phyloP scores from a whole-genome alignment of 2,888 invertebrate species.

The Ryuthela nishihirai region DNA sequence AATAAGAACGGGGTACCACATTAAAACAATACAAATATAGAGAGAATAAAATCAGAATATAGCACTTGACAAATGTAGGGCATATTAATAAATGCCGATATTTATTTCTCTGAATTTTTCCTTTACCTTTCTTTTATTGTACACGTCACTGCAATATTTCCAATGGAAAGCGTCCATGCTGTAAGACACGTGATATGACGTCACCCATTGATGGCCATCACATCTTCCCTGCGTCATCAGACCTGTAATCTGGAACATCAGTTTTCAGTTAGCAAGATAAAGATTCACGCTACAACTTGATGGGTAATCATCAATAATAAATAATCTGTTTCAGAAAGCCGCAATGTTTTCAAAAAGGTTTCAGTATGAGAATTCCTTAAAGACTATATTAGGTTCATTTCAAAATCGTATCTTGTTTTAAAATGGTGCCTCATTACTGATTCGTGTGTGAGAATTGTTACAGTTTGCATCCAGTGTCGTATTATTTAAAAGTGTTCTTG shows the following conservation, averaged over 20 bases:
- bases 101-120: background rate
- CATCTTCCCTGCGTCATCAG: slow-evolving; percentile 56
- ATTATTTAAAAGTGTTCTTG: too few relatives aligned
- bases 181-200: slow-evolving; percentile 54
- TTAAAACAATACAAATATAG: background rate
- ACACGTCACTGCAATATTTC: slow-evolving; percentile 48
- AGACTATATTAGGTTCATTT: background rate
- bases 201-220: slow-evolving; percentile 56
- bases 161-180: slow-evolving; percentile 56
- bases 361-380: background rate
- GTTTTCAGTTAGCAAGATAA: too few relatives aligned
- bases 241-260: slow-evolving; percentile 51
- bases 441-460: too few relatives aligned
- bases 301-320: too few relatives aligned
- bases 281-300: too few relatives aligned
- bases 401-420: background rate
- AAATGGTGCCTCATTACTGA: background rate
- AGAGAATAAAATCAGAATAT: background rate
- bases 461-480: too few relatives aligned
- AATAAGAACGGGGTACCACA: too few relatives aligned
- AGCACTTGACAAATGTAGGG: too few relatives aligned
- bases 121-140: slow-evolving; percentile 2
- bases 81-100: background rate
- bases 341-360: background rate
- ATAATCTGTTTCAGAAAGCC: too few relatives aligned